Conservation (phyloP, 2,888 invertebrate species). For the Cryptosula pallasiana region DNA sequence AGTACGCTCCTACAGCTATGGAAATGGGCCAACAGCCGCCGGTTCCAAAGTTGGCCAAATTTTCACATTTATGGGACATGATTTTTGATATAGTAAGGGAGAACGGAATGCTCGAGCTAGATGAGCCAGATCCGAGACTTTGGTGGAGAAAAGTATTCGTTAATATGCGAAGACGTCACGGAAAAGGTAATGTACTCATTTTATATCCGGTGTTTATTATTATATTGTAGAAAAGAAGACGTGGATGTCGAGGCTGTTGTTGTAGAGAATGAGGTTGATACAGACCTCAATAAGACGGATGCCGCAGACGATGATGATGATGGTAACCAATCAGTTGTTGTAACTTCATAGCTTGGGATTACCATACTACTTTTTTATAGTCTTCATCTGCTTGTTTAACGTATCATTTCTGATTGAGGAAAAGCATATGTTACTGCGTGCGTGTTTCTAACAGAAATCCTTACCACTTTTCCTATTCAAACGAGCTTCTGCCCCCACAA, state of each 20-base stretch:
- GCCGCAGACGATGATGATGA: too few relatives aligned
- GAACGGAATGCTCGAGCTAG: conserved; percentile 17
- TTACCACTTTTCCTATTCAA: too few relatives aligned
- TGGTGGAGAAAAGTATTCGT: conserved; percentile 19
- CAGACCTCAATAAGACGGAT: too few relatives aligned
- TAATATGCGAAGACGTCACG: background rate
- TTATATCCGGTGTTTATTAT: background rate
- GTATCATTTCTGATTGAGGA: too few relatives aligned
- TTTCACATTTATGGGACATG: background rate
- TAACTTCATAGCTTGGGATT: too few relatives aligned
- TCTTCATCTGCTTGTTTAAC: too few relatives aligned
- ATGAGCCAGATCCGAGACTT: conserved; percentile 15
- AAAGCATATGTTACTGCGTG: too few relatives aligned
- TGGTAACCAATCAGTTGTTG: background rate
- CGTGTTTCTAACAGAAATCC: too few relatives aligned
- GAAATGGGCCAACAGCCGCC: background rate
- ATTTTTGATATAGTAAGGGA: conserved; percentile 12
- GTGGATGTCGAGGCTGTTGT: conserved; percentile 20
- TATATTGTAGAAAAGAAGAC: background rate
- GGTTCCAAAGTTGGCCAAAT: conserved; percentile 4
- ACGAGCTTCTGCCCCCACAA: too few relatives aligned
- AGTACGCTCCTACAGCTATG: background rate
- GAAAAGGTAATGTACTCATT: background rate
- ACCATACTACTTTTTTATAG: too few relatives aligned
- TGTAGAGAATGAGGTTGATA: background rate